Conservation (phyloP, 1,140 invertebrate species). For the Aphis gossypii region DNA sequence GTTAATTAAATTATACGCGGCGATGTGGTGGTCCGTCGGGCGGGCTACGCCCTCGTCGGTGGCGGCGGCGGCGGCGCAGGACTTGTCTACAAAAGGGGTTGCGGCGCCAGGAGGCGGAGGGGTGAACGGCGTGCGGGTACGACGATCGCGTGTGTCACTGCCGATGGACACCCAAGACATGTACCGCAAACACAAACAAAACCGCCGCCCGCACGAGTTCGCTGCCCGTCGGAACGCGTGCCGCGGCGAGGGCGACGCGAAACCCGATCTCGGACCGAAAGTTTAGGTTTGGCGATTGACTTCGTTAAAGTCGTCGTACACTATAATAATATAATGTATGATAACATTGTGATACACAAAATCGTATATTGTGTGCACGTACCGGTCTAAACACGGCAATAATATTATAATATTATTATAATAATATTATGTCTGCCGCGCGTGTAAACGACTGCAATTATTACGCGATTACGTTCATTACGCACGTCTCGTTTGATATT, state of each 20-base stretch:
- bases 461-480: constrained; percentile 20
- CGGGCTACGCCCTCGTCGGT: neutral
- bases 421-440: neutral
- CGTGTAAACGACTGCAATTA: constrained; percentile 21
- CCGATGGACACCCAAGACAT: too few relatives aligned
- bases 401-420: neutral
- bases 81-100: too few relatives aligned
- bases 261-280: neutral
- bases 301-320: too few relatives aligned
- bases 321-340: neutral
- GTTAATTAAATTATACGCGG: constrained; percentile 6
- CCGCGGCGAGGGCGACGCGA: too few relatives aligned
- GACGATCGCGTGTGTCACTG: neutral
- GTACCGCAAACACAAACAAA: too few relatives aligned
- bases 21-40: neutral
- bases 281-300: too few relatives aligned
- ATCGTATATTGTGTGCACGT: neutral
- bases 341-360: too few relatives aligned
- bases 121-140: neutral
- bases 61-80: too few relatives aligned
- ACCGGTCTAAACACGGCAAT: neutral
- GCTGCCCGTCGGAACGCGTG: too few relatives aligned
- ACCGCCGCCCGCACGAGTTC: too few relatives aligned
- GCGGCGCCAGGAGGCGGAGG: too few relatives aligned
- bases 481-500: constrained; percentile 19